Evolutionary conservation across 2,113 vertebrate genomes (phyloP).

Genomic region (Corythoichthys intestinalis): DNA sequence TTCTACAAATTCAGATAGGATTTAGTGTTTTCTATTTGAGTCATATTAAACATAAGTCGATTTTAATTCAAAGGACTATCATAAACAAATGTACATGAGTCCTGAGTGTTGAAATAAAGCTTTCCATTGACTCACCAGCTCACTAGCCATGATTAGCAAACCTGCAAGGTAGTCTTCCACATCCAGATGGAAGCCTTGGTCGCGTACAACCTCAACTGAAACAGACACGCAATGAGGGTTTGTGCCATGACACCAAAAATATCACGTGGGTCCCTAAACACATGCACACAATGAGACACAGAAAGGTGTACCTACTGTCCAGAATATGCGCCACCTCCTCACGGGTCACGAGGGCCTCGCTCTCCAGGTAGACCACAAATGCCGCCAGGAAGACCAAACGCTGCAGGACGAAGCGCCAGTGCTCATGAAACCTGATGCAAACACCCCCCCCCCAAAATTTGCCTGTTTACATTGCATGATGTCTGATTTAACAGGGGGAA

Average conservation of each 20-base stretch:
- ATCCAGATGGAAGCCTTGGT: conserved; percentile 95
- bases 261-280: no score
- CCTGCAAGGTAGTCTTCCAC: conserved; percentile 97
- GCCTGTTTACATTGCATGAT: neutral
- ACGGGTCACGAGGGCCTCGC: conserved; percentile 85
- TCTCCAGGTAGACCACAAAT: conserved; percentile 92
- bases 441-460: neutral
- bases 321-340: conserved; percentile 90
- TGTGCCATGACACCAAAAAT: no score
- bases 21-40: no score
- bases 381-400: conserved; percentile 88
- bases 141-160: conserved; percentile 90
- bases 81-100: neutral
- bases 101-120: neutral
- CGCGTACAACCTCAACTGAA: conserved; percentile 87
- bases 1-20: no score
- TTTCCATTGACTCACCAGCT: conserved; percentile 79
- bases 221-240: conserved; percentile 2
- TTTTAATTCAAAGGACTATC: no score
- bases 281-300: neutral
- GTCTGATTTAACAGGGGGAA: neutral
- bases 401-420: conserved; percentile 96
- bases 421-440: conserved; percentile 86
- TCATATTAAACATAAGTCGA: no score
- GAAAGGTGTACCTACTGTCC: conserved; percentile 79